Percentiles rank a stretch among this genome's conserved stretches.
Conservation (phyloP, 2,797 vertebrate species). For the Phoeniculus purpureus region DNA sequence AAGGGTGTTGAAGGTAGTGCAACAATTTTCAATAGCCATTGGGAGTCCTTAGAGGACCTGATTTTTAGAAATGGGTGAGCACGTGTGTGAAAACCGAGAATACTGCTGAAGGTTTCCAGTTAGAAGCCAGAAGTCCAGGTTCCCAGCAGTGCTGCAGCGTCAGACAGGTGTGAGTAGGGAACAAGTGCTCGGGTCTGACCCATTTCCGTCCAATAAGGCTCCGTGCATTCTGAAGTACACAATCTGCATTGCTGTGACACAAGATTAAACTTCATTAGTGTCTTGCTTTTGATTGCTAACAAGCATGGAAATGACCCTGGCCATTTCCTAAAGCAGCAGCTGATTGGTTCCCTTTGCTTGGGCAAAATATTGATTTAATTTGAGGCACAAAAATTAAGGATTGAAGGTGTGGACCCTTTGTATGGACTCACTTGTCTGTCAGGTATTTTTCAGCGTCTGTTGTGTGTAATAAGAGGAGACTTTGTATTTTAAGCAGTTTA, state of each 20-base stretch:
- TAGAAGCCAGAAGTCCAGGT: background rate
- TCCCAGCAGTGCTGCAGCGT: background rate
- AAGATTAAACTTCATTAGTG: conserved; percentile 24
- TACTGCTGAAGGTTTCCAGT: background rate
- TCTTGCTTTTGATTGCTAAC: conserved; percentile 7
- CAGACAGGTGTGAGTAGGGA: background rate
- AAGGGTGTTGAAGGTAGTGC: background rate
- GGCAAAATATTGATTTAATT: background rate
- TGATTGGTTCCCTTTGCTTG: background rate
- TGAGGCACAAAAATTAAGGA: background rate
- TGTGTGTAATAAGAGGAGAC: conserved; percentile 14
- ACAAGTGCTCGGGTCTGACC: background rate
- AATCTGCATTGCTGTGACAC: background rate
- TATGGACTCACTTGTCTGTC: background rate
- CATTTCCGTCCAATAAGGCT: background rate
- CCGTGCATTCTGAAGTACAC: background rate
- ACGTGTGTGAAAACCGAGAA: background rate
- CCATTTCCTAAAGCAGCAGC: background rate
- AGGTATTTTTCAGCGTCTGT: background rate
- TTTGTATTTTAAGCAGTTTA: conserved; percentile 46
- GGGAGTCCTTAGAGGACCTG: background rate
- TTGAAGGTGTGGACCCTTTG: background rate
- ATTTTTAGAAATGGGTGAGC: background rate
- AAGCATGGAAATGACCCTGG: background rate
- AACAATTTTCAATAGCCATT: background rate